Conservation (phyloP, 2,797 vertebrate genomes). For the Otus scops region DNA sequence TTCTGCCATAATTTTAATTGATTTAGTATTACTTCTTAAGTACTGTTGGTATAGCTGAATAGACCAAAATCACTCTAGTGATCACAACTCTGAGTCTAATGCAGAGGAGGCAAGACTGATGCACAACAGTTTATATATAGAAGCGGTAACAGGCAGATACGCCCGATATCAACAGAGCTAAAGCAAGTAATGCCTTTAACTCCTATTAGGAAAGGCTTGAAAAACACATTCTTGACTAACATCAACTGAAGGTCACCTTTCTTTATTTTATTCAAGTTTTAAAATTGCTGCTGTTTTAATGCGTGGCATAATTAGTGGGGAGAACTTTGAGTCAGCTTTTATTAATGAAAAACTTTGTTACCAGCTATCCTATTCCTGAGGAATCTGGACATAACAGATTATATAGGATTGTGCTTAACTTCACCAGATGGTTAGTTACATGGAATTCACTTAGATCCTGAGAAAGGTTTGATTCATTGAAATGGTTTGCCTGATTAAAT, state of each 20-base stretch:
- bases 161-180: neutral
- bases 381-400: neutral
- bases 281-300: neutral
- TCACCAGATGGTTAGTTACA: neutral
- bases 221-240: neutral
- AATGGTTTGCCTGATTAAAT: neutral
- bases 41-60: neutral
- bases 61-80: neutral
- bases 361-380: neutral
- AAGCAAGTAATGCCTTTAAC: neutral
- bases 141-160: neutral
- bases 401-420: neutral
- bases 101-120: neutral
- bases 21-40: neutral
- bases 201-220: neutral
- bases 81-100: neutral
- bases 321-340: neutral
- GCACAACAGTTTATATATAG: neutral
- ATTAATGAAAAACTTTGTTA: neutral
- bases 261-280: neutral
- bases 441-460: neutral
- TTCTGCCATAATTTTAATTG: neutral
- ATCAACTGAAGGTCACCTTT: neutral
- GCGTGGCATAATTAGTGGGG: neutral
- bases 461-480: neutral